Percentiles rank a stretch among this genome's conserved stretches.
Conservation (phyloP, 1,140 invertebrate species). For the Popillia japonica region DNA sequence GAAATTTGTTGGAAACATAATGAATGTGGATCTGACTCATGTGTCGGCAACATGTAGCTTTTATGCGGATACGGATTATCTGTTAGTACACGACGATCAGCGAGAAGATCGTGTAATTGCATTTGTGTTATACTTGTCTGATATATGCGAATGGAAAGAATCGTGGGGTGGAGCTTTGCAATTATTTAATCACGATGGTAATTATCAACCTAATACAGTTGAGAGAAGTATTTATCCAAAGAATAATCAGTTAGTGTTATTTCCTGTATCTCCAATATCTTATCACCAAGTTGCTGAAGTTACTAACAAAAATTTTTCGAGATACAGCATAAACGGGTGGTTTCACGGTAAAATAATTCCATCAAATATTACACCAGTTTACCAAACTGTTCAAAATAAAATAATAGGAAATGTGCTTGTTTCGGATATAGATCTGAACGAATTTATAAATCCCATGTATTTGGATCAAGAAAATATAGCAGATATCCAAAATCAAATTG, state of each 20-base stretch:
- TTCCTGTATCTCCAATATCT: slow-evolving; percentile 68
- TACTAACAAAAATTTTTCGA: slow-evolving; percentile 66
- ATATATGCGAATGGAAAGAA: slow-evolving; percentile 66
- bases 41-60: slow-evolving; percentile 76
- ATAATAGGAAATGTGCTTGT: slow-evolving; percentile 49
- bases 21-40: slow-evolving; percentile 66
- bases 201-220: slow-evolving; percentile 65
- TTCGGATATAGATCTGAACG: slow-evolving; percentile 53
- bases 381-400: slow-evolving; percentile 47
- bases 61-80: slow-evolving; percentile 75
- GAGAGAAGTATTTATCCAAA: slow-evolving; percentile 67
- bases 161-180: slow-evolving; percentile 73
- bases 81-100: slow-evolving; percentile 78
- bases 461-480: slow-evolving; percentile 60
- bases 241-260: slow-evolving; percentile 78
- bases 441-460: slow-evolving; percentile 65
- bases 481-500: slow-evolving; percentile 66
- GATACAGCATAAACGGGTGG: slow-evolving; percentile 79
- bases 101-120: slow-evolving; percentile 75
- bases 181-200: slow-evolving; percentile 68
- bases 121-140: slow-evolving; percentile 72
- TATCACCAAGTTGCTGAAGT: slow-evolving; percentile 71
- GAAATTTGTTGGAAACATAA: slow-evolving; percentile 66
- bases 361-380: slow-evolving; percentile 54
- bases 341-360: slow-evolving; percentile 67